Percentiles rank a stretch among this genome's conserved stretches.
Evolutionary conservation across 2,888 invertebrate species (phyloP).

Genomic region (Trichopria drosophilae): DNA sequence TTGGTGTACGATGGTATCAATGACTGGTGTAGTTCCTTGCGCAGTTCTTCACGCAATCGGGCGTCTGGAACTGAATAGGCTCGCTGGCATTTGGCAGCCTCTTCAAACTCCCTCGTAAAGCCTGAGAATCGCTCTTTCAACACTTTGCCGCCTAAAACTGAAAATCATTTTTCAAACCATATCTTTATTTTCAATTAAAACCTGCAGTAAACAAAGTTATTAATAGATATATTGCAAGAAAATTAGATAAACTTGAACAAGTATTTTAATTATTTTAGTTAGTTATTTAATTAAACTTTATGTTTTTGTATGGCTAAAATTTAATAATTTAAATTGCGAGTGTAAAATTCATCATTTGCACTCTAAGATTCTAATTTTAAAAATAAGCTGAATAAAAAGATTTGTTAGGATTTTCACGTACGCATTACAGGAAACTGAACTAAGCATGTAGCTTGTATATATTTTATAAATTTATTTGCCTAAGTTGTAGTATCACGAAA

Average conservation of each 20-base stretch:
- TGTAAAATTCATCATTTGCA: neutral
- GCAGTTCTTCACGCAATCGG: slow-evolving; percentile 83
- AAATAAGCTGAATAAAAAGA: too few relatives aligned
- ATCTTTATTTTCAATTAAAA: too few relatives aligned
- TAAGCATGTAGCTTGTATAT: too few relatives aligned
- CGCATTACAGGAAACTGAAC: too few relatives aligned
- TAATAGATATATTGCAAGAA: slow-evolving; percentile 8
- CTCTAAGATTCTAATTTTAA: too few relatives aligned
- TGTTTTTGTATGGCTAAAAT: too few relatives aligned
- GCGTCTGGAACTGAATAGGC: slow-evolving; percentile 92
- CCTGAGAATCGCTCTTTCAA: slow-evolving; percentile 60
- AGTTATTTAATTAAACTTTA: slow-evolving; percentile 1
- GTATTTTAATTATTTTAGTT: neutral
- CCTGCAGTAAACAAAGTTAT: too few relatives aligned
- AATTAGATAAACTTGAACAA: slow-evolving; percentile 1
- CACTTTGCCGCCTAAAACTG: slow-evolving; percentile 61
- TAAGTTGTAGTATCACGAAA: too few relatives aligned
- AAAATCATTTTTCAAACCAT: slow-evolving; percentile 37
- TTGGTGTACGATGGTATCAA: slow-evolving; percentile 83
- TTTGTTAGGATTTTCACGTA: too few relatives aligned
- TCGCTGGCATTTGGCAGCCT: slow-evolving; percentile 80
- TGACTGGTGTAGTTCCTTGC: slow-evolving; percentile 86
- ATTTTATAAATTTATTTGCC: too few relatives aligned
- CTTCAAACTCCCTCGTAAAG: slow-evolving; percentile 96
- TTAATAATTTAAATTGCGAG: neutral